These are phyloP conservation scores for Malthinus seriepunctatus DNA, from an alignment of 2,888 invertebrate species.

Conservation along the genomic window DNA sequence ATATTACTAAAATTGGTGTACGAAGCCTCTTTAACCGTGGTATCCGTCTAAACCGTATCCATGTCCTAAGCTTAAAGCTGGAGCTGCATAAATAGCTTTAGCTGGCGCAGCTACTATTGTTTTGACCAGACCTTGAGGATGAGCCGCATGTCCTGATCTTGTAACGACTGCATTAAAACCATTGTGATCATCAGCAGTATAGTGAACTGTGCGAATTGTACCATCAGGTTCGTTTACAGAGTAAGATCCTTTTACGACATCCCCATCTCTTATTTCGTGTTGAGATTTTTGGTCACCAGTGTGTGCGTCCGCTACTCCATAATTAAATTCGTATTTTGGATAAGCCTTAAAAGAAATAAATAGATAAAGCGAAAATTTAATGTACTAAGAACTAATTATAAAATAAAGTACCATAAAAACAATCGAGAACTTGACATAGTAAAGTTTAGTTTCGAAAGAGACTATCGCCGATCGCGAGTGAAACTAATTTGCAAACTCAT, in stretches of 20 bases:
- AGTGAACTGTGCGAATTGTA: conserved; percentile 60
- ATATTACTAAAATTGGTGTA: conserved; percentile 11
- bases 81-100: conserved; percentile 32
- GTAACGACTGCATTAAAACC: conserved; percentile 56
- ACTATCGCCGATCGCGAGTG: conserved; percentile 5
- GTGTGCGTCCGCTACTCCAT: conserved; percentile 61
- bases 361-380: not conserved
- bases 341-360: conserved; percentile 54
- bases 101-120: conserved; percentile 43
- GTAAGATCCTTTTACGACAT: conserved; percentile 62
- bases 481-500: conserved; percentile 8
- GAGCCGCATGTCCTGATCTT: conserved; percentile 61
- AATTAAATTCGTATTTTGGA: conserved; percentile 64
- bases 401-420: not conserved
- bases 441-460: not conserved
- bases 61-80: conserved; percentile 13
- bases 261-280: conserved; percentile 60
- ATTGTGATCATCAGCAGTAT: conserved; percentile 62
- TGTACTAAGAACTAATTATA: not conserved
- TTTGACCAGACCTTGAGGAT: conserved; percentile 51
- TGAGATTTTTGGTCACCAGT: conserved; percentile 63
- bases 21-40: conserved; percentile 17
- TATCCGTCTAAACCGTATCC: conserved; percentile 22
- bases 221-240: conserved; percentile 62
- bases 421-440: too few species aligned